Base-by-base conservation (phyloP, 2,888 invertebrate species). In the Microdon myrmicae region DNA sequence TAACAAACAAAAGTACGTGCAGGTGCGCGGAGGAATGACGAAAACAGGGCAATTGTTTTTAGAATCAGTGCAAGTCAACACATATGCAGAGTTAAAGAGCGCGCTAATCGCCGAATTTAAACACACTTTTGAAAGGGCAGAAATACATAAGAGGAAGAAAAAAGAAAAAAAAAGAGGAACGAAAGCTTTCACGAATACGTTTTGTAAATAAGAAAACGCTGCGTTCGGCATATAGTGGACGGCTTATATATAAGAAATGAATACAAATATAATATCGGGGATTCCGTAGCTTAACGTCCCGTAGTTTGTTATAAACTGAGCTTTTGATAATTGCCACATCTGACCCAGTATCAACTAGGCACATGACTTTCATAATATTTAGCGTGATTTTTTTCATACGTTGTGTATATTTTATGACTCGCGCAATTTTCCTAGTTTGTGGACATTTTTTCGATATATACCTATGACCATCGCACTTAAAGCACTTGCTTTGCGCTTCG, bases 121-220 rank as follows among this genome's bases (percentile, higher is more conserved):
- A 6, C 38, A 20, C 12, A 37, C 49, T 7, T 47, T 13, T 12
- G 17, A 7, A 5, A 67, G 49, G 17, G 41, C 31, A 3, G 51
- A 55, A 8, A 10, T 55, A 16, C 55, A 67, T 34, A 60, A 51
- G 34, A 6, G 10, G 20, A 29, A 20, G 37, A 48, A 38, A 34
- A 58, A 17, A 14, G 14, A 9, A 49, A 43, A 32, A 64, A 59
- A 31, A 37, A 25, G 19, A 37, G 32, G 5, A 6, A 4, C 1
- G 59, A 67, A 41, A 37, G 5, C 3, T 49, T 59, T 19, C 49
- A 54, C n/a, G 55, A 59, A 32, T 55, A 55, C 37, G 25, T 55
- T 55, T 8, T 23, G 34, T 16, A 64, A 58, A 44, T 23, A 43
- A 10, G 45, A 64, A 39, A 37, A 59, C 3, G 51, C 58, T 3